Conservation (phyloP, 2,797 vertebrate species). For the Pitangus sulphuratus region DNA sequence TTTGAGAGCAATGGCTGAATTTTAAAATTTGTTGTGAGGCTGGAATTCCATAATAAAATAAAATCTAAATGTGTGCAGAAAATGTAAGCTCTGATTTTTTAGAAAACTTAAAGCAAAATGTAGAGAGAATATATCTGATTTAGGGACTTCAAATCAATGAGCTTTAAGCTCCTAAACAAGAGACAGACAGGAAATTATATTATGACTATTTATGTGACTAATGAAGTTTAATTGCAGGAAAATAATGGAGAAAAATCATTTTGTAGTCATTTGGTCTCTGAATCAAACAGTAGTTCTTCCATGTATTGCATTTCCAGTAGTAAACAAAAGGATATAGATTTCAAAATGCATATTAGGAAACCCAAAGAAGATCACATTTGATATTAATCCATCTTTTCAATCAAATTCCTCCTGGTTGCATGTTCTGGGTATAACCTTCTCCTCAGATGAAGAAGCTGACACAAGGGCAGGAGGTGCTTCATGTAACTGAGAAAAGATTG, state of each 20-base stretch:
- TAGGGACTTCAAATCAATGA: neutral
- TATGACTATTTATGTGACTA: neutral
- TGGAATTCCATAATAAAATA: neutral
- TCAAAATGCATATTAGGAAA: neutral
- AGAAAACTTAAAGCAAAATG: neutral
- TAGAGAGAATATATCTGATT: neutral
- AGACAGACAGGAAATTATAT: neutral
- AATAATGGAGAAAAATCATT: neutral
- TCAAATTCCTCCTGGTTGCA: neutral
- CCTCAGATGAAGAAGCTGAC: neutral
- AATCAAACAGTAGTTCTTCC: neutral
- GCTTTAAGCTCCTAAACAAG: neutral
- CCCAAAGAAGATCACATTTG: neutral
- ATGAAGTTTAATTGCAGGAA: neutral
- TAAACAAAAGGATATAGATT: neutral
- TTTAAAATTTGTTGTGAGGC: neutral
- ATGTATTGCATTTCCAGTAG: neutral
- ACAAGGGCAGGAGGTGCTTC: neutral
- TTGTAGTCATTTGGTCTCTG: neutral
- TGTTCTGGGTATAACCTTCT: neutral
- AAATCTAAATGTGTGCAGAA: neutral
- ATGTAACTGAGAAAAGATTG: neutral
- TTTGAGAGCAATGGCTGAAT: neutral
- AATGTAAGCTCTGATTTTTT: neutral
- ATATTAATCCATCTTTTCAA: neutral